Base-by-base conservation (phyloP, 2,113 vertebrate species). In the Mola mola region DNA sequence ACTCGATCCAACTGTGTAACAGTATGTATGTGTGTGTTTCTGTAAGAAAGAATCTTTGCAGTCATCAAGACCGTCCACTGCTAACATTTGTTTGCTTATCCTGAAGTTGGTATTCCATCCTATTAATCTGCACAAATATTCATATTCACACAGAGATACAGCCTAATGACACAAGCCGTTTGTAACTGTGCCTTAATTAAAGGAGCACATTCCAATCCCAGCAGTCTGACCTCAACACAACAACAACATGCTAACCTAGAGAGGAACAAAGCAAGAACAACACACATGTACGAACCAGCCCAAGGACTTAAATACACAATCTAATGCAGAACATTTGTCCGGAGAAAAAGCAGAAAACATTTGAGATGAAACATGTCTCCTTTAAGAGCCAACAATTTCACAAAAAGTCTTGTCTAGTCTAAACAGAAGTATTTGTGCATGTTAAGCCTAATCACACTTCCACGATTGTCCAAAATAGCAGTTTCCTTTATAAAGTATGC, bases 191-290 rank as follows among this genome's bases (percentile, higher is more conserved):
- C 47, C 59, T 72, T 75, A 78, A 73, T 65, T 72, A 48, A 66
- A 82, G 75, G 56, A 71, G 50, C 57, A 49, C 75, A 86, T 86
- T 88, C 79, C 81, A 67, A 29, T 63, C 78, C 43, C 57, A 5
- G 22, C 33, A 70, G 74, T 51, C 37, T 1, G 26, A 68, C 36
- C 16, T 60, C 25, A 33, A 66, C 42, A 25, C 48, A 48, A 50
- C 31, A 72, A 84, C 52, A 81, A 79, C 60, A 83, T 67, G 55
- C 76, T 72, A 34, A 34, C 43, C 64, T 52, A 53, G 34, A 40
- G 16, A 67, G 36, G 52, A 60, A 64, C 50, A 65, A 63, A 72
- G 51, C 29, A 65, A 66, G 33, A 70, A 56, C 62, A 63, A 75
- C 73, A 63, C 58, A 50, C 59, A 44, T 4, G 5, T 5, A 64